These are phyloP conservation scores for Frankliniella fusca DNA, from an alignment of 2,888 invertebrate genomes.

Conservation along the genomic window DNA sequence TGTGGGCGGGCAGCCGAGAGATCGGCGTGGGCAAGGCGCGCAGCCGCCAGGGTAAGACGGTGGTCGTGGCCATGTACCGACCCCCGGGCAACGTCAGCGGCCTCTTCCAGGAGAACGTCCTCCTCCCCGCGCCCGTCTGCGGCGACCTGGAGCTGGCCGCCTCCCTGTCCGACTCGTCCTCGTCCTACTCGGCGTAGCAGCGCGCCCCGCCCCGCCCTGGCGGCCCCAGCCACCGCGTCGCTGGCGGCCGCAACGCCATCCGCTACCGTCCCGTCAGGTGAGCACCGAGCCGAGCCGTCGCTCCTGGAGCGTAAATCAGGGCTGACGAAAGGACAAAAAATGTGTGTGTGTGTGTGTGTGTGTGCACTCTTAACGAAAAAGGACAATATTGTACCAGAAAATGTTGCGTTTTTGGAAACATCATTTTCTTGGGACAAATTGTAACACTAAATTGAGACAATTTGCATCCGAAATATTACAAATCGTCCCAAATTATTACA, in stretches of 20 bases:
- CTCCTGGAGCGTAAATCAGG: too few relatives aligned
- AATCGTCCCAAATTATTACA: too few relatives aligned
- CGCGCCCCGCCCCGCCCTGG: constrained; percentile 19
- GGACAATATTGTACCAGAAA: too few relatives aligned
- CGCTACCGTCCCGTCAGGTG: background rate
- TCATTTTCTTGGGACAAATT: too few relatives aligned
- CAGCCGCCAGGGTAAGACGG: constrained; percentile 70
- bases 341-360: too few relatives aligned
- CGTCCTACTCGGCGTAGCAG: constrained; percentile 14
- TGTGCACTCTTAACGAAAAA: too few relatives aligned
- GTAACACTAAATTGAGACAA: too few relatives aligned
- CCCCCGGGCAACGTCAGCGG: constrained; percentile 76
- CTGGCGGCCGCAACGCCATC: background rate
- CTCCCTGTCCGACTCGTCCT: constrained; percentile 12
- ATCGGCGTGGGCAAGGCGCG: constrained; percentile 79
- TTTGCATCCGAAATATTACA: too few relatives aligned
- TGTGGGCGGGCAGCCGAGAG: constrained; percentile 71
- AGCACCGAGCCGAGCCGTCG: too few relatives aligned
- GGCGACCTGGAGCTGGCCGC: constrained; percentile 1
- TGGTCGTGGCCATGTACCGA: constrained; percentile 79
- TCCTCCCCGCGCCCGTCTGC: constrained; percentile 53
- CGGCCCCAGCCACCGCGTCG: background rate
- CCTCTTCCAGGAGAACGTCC: constrained; percentile 70
- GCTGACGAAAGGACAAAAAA: too few relatives aligned
- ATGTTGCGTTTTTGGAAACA: too few relatives aligned